Evolutionary conservation across 2,113 vertebrate species (phyloP), one percentile per base, ranked within the genome.

Genomic region (Eupsittula cactorum): DNA sequence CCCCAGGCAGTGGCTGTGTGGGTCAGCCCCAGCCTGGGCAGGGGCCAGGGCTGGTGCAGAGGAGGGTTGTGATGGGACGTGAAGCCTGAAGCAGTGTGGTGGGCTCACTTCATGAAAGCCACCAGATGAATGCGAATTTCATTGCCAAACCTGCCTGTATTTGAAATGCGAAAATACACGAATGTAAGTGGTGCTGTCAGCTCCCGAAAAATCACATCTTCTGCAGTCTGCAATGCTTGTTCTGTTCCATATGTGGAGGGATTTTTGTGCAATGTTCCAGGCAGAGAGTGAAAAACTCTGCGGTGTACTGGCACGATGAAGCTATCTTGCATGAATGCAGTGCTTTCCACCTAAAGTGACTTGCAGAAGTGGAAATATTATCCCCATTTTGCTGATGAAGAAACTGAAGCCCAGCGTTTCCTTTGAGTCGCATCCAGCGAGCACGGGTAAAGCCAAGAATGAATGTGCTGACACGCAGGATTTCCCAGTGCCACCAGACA

Each of bases 231-330:
- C 85, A 90, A 74, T 95, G 46, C 85, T 95, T 91, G 50, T 74
- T 95, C 74, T 91, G 24, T 78, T 97, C 93, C 92, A 94, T 97
- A 96, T 97, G 95, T 86, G 81, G 91, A 95, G 42, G 52, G 82
- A 89, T 95, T 97, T 93, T 92, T 96, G 82, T 91, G 84, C 95
- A 96, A 80, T 80, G 93, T 88, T 97, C 95, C 82, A 97, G 80
- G 81, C 85, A 91, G 80, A 86, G 92, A 95, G 93, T 91, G 71
- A 94, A 96, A 95, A 96, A 85, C 70, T 89, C 55, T 39, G 83
- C 6, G 11, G 90, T 81, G 46, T 92, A 67, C 87, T 97, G 92
- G 91, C 87, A 95, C 37, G 21, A 65, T 88, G 64, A 87, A 91
- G 21, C 77, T 88, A 77, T 89, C 82, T 92, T 82, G 71, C 46